These are phyloP conservation scores for Zaprionus taronus DNA, from an alignment of 1,140 invertebrate species.

Conservation along the genomic window DNA sequence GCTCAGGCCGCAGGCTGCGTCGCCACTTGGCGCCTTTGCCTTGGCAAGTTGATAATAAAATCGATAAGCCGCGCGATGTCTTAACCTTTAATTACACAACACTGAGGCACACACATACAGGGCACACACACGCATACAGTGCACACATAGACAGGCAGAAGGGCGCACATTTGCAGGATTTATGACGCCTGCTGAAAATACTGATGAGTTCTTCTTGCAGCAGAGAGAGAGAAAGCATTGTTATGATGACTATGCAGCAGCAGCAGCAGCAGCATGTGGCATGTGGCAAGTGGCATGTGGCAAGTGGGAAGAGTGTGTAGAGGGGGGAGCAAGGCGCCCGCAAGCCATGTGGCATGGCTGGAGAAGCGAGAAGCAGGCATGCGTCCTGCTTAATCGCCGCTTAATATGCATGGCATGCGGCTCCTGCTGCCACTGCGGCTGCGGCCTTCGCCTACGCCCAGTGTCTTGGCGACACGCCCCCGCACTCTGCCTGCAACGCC, in stretches of 20 bases:
- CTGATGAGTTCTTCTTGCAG: slow-evolving; percentile 37
- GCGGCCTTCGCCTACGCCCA: slow-evolving; percentile 54
- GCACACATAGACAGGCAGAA: background rate
- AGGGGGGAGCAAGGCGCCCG: background rate
- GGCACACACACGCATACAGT: background rate
- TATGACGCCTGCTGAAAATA: slow-evolving; percentile 65
- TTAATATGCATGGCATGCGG: slow-evolving; percentile 78
- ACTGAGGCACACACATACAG: slow-evolving; percentile 1
- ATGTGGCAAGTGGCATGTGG: too few species aligned
- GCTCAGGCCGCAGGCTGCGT: background rate
- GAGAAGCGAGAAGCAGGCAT: slow-evolving; percentile 7
- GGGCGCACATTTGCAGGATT: slow-evolving; percentile 40
- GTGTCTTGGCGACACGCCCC: slow-evolving; percentile 5
- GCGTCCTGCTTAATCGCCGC: slow-evolving; percentile 64
- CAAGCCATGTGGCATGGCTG: slow-evolving; percentile 18
- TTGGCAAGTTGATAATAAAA: slow-evolving; percentile 61
- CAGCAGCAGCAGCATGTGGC: slow-evolving; percentile 39
- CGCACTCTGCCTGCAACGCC: background rate
- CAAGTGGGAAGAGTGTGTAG: background rate
- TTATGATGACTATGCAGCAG: slow-evolving; percentile 48
- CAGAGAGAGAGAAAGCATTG: slow-evolving; percentile 23
- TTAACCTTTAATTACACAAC: slow-evolving; percentile 73
- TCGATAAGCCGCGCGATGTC: slow-evolving; percentile 60
- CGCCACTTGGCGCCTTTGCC: background rate
- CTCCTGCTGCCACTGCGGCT: slow-evolving; percentile 1